Evolutionary conservation across 2,888 invertebrate genomes (phyloP), one percentile per base, ranked within the genome.

Genomic region (Phoronis australis): DNA sequence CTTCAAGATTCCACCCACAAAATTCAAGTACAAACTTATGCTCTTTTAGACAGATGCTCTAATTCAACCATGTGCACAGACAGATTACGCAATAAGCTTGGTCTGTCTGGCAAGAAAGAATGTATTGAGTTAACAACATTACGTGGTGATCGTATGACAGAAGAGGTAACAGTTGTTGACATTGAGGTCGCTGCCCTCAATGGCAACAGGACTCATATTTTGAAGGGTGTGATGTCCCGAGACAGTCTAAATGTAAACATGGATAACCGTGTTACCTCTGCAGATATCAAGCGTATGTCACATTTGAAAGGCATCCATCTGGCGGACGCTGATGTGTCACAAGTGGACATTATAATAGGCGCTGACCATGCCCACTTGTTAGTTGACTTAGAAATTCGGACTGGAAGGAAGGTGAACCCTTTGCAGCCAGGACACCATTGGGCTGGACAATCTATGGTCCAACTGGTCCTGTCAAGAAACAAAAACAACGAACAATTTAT

Each of bases 361-460:
- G 37, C 45, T 12, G 54, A 51, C 23, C 12, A 24, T n/a, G 45
- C 45, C 2, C 3, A 20, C 18, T 43, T 35, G 15, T 27, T 45
- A 2, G 18, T 42, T 4, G 49, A 41, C 15, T 22, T 49, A 22
- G 50, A 53, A 43, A 26, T 52, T 6, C 20, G 43, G 12, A 4
- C 26, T 6, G 49, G 54, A 20, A 45, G 12, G 18, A 35, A n/a
- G 41, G 24, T 37, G 47, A 44, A 12, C 54, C 51, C 6, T 54
- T 44, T 35, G 54, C 54, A 15, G 26, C 40, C 12, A 21, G 48
- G 4, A 52, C 49, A 12, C 24, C 21, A 24, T 37, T 54, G 18
- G 54, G 54, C 3, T 54, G 54, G 54, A 43, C 47, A 39, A 5
- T 52, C 22, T 49, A 48, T 42, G 48, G 51, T 21, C 41, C 50